Evolutionary conservation across 2,113 vertebrate genomes (phyloP).

Genomic region (Epinephelus fuscoguttatus): DNA sequence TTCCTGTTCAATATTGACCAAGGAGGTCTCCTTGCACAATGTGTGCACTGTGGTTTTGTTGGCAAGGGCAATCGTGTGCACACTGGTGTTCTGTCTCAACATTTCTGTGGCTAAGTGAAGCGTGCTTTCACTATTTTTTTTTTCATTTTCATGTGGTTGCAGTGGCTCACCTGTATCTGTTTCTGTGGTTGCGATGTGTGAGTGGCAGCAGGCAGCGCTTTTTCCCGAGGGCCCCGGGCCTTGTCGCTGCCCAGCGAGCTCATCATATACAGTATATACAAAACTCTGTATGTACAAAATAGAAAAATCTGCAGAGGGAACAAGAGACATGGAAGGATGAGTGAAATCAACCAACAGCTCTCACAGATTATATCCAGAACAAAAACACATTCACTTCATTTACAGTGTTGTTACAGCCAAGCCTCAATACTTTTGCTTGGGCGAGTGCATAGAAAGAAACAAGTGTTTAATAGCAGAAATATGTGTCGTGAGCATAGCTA

Average conservation of each 20-base stretch:
- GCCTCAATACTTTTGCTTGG: neutral
- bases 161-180: slow-evolving; percentile 91
- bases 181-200: slow-evolving; percentile 93
- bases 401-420: neutral
- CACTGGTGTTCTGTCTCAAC: neutral
- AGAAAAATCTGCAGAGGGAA: slow-evolving; percentile 93
- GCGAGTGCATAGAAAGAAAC: neutral
- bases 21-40: neutral
- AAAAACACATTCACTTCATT: neutral
- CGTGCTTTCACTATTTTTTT: neutral
- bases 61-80: neutral
- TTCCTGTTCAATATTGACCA: neutral
- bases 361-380: neutral
- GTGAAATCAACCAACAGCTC: neutral
- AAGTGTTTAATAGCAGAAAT: slow-evolving; percentile 22
- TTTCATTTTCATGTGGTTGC: neutral
- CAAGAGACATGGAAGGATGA: slow-evolving; percentile 11
- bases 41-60: slow-evolving; percentile 31
- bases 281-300: slow-evolving; percentile 99
- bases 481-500: slow-evolving; percentile 40
- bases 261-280: slow-evolving; percentile 99
- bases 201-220: slow-evolving; percentile 88
- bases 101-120: neutral
- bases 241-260: slow-evolving; percentile 95
- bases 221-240: slow-evolving; percentile 94